Base-by-base conservation (phyloP, 2,797 vertebrate genomes). In the Champsocephalus gunnari region DNA sequence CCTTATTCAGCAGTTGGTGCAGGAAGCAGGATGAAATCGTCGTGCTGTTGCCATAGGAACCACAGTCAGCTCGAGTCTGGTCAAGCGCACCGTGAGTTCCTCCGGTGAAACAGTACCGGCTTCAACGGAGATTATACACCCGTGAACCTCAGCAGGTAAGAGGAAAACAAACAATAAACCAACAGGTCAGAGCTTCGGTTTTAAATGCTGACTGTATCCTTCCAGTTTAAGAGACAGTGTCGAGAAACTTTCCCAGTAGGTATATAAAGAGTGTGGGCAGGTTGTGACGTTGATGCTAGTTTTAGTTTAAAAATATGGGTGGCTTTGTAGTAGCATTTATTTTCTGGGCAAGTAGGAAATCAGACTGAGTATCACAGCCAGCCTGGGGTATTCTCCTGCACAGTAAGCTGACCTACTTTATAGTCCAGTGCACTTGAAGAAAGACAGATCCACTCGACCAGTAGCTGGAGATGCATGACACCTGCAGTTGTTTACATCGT, bases 391-490 rank as follows among this genome's bases (percentile, higher is more conserved):
- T 71, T 73, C 80, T 79, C 41, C 56, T 55, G 17, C 47, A 65
- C n/a, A 76, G 79, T 69, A 80, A 82, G 81, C 68, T 82, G 75
- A 89, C 68, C 82, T 66, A 79, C 32, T 79, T 82, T 53, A 60
- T 21, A 57, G 47, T 78, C 66, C 62, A 60, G n/a, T 71, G 79
- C 75, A 56, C 58, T 6, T 49, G 11, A 3, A 47, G 12, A 47
- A 14, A 58, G 12, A 24, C 47, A 43, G 32, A 43, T 34, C 9
- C 21, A 41, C 49, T 63, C 45, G 32, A 62, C 13, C 49, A 38
- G 3, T 24, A 45, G 54, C 7, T 19, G 59, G 21, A 13, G n/a
- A 66, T 66, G 13, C 34, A 5, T 34, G 11, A 63, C 28, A 61
- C 54, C 7, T 50, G 11, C 17, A 65, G 34, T 5, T 56, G 17